Evolutionary conservation across 2,113 vertebrate species (phyloP), one percentile per base, ranked within the genome.

Genomic region (Ascaphus truei): DNA sequence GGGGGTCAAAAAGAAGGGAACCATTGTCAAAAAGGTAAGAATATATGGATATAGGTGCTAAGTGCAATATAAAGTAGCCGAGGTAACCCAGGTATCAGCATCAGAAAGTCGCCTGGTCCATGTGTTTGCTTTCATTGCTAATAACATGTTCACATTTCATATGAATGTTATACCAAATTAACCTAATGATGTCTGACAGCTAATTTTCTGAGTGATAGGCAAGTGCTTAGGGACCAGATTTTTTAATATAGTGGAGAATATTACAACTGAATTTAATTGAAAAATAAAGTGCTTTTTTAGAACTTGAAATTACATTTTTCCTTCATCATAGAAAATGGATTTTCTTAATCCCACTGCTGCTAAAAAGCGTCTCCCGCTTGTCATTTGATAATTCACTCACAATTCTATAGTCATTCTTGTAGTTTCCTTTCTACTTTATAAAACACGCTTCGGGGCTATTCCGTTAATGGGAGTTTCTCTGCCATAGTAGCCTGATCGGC

Each of bases 141-240:
- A 85, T 79, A 79, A 77, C 1, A 4, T 68, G 63, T 69, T 79
- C 53, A 72, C 33, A n/a, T 76, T 80, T 84, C 76, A 75, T 47
- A 66, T 72, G 66, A 78, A 55, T 27, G 29, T 81, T 79, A 76
- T 73, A 47, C 61, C 65, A 77, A 82, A 79, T 83, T 83, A 81
- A 76, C 11, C 29, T 79, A 84, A 87, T 85, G 83, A 76, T 73
- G 29, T 76, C 68, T 86, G 89, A 80, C 85, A 86, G 84, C 68
- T 85, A 78, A 84, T 87, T 88, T 84, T 79, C 79, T 81, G 75
- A 82, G 62, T 72, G 77, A 78, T 80, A 74, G 65, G 71, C 66
- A 83, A 68, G 48, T 4, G 27, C 74, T 81, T 68, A 77, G 64
- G 72, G 72, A 76, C 30, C 75, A 55, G 27, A 31, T 72, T 74